Base-by-base conservation (phyloP, 2,113 vertebrate species). In the Glareola pratincola region DNA sequence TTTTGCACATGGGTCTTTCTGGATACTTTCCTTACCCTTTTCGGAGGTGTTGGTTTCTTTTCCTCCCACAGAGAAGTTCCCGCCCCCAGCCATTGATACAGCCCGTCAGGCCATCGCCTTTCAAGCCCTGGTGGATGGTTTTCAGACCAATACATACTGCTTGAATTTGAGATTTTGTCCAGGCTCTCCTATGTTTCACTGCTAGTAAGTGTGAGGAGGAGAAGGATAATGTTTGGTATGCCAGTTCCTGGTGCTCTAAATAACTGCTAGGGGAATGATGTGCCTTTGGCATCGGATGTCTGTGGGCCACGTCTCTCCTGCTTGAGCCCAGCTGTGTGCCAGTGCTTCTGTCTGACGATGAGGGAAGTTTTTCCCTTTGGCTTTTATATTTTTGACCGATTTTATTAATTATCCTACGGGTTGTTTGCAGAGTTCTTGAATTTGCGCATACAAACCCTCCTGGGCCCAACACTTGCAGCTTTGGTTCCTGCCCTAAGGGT, bases 261-360 rank as follows among this genome's bases (percentile, higher is more conserved):
- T n/a, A 29, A n/a, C 59, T 87, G 37, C 76, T n/a, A 22, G 14
- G 54, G 64, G 64, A 89, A 74, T 63, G 68, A 86, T 30, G 51
- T 81, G 54, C 83, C 88, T 90, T 81, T 69, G 75, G 80, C 89
- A 92, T 71, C 73, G 63, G 34, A 32, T 39, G 47, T 62, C 23
- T 54, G 8, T 50, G 80, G 29, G 47, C 36, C 71, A 6, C 0
- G 0, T 56, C 66, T 37, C 63, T 67, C 59, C 20, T 62, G 34
- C 76, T 24, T 29, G n/a, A 85, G 41, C 41, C 41, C 76, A 88
- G 75, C 53, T 68, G 32, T 30, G 54, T 1, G 1, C 24, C 50
- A 36, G 13, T 3, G 22, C 41, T 83, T 57, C 59, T n/a, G 41
- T 48, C 22, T 32, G 17, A 30, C 27, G 45, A 36, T 0, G 1